Percentiles rank a stretch among this genome's conserved stretches.
Evolutionary conservation across 2,888 invertebrate genomes (phyloP).

Genomic region (Euphydryas editha): DNA sequence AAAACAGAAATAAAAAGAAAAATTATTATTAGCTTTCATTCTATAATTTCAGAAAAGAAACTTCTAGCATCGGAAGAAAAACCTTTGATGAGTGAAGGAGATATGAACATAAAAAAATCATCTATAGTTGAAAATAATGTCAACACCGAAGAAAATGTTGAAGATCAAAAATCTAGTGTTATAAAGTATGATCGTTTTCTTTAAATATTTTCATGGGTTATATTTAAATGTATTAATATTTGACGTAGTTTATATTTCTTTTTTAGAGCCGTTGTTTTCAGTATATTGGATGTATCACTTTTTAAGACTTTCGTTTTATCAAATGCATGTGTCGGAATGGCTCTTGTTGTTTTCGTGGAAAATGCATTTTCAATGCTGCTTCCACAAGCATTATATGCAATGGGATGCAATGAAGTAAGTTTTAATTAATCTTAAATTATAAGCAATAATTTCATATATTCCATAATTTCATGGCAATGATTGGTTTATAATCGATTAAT

Average conservation of each 20-base stretch:
- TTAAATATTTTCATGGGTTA: not conserved
- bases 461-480: too few relatives aligned
- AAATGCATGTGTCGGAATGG: conserved; percentile 84
- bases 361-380: conserved; percentile 79
- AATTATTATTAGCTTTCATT: conserved; percentile 28
- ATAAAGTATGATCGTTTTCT: not conserved
- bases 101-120: conserved; percentile 10
- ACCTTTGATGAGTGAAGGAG: conserved; percentile 27
- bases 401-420: conserved; percentile 72
- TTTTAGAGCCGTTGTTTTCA: conserved; percentile 35
- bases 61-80: conserved; percentile 45
- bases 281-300: conserved; percentile 76
- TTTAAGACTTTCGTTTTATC: conserved; percentile 80
- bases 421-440: not conserved
- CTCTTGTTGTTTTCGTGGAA: conserved; percentile 80
- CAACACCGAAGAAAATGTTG: conserved; percentile 10
- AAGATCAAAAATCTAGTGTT: not conserved
- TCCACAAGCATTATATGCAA: conserved; percentile 82
- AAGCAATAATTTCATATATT: too few relatives aligned
- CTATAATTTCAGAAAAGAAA: conserved; percentile 46
- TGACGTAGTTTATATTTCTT: not conserved
- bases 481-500: too few relatives aligned
- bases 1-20: not conserved
- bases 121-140: conserved; percentile 1
- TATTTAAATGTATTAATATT: not conserved